Base-by-base conservation (phyloP, 2,797 vertebrate genomes). In the Pipistrellus nathusii region DNA sequence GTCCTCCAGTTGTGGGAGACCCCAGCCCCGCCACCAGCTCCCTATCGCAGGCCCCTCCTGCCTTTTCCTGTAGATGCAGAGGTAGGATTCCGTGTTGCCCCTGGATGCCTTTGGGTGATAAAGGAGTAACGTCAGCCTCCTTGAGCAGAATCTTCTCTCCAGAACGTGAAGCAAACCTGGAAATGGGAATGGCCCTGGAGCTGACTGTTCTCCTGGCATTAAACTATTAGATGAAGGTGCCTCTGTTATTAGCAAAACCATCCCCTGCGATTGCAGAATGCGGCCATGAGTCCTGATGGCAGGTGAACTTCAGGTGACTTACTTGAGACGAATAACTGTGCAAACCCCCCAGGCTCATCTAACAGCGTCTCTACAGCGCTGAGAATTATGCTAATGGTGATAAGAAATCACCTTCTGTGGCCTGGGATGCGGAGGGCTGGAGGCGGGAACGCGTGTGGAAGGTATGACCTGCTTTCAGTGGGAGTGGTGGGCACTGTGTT, bases 191-290 rank as follows among this genome's bases (percentile, higher is more conserved):
- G 81, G 64, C 86, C 93, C 76, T 35, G 41, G 32, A 94, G 94
- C 88, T 75, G 95, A 96, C 95, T 93, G 88, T 94, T 95, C 84
- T 96, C 93, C 90, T 91, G 86, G 90, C 88, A 96, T 94, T 94
- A 95, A 96, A 96, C 90, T 78, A 95, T 97, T 97, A 95, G 96
- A 97, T 96, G 94, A 90, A 91, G 92, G 90, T 84, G 91, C 93
- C 95, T 95, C 90, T 93, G 93, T 95, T 95, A 96, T 96, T 97
- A 97, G 95, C 88, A 91, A 96, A 97, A 97, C 95, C 93, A 96
- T 97, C 96, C 93, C 95, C 93, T 75, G 15, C 6, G 83, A 96
- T 96, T 95, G 95, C 62, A 48, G 92, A 92, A 81, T 30, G 55
- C 93, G 68, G 93, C 72, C 90, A 68, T 86, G 95, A 95, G 93